Evolutionary conservation across 2,888 invertebrate genomes (phyloP).

Genomic region (Uloborus plumipes): DNA sequence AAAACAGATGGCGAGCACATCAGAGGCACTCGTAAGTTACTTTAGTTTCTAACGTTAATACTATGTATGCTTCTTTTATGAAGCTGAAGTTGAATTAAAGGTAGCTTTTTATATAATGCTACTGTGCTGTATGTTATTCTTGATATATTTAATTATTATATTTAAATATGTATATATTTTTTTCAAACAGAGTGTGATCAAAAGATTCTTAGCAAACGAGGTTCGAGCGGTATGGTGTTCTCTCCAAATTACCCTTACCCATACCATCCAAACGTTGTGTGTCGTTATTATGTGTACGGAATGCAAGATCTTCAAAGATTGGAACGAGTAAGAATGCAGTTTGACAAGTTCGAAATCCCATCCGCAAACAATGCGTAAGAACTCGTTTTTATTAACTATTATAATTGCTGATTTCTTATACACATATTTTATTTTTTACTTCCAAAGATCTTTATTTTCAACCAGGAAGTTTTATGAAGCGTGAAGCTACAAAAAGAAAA

Average conservation of each 20-base stretch:
- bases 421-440: too few relatives aligned
- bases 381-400: background rate
- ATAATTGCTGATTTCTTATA: too few relatives aligned
- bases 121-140: too few relatives aligned
- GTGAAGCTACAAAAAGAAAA: too few relatives aligned
- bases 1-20: slow-evolving; percentile 95
- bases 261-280: slow-evolving; percentile 95
- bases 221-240: slow-evolving; percentile 91
- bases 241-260: slow-evolving; percentile 97
- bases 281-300: slow-evolving; percentile 98
- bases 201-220: slow-evolving; percentile 93
- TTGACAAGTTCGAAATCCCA: slow-evolving; percentile 90
- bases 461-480: too few relatives aligned
- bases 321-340: slow-evolving; percentile 91
- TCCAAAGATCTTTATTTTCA: too few relatives aligned
- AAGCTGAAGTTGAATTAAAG: too few relatives aligned
- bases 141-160: background rate
- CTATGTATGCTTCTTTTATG: too few relatives aligned
- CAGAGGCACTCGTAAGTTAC: slow-evolving; percentile 80
- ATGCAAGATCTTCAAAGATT: slow-evolving; percentile 97
- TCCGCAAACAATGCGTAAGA: slow-evolving; percentile 65
- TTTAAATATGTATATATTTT: slow-evolving; percentile 5
- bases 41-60: background rate
- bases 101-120: too few relatives aligned
- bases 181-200: slow-evolving; percentile 88